Conservation (phyloP, 2,797 vertebrate genomes). For the Hoplostethus atlanticus region DNA sequence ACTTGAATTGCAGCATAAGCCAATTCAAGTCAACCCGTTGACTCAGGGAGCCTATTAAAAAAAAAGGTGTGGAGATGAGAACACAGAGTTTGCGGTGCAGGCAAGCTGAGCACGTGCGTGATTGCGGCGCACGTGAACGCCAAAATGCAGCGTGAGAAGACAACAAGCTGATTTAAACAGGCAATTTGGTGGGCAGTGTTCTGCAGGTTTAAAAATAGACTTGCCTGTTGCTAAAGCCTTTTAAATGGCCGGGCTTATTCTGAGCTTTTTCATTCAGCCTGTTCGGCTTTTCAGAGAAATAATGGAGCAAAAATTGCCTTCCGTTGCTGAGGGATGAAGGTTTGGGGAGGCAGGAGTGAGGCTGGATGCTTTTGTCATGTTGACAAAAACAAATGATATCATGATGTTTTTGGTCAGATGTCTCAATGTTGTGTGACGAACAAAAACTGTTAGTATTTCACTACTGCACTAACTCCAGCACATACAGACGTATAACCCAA, state of each 20-base stretch:
- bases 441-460: neutral
- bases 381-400: slow-evolving; percentile 49
- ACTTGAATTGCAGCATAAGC: neutral
- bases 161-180: slow-evolving; percentile 52
- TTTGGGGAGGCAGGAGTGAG: slow-evolving; percentile 55
- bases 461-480: neutral
- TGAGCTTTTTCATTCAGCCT: slow-evolving; percentile 61
- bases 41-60: no score
- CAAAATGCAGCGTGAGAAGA: slow-evolving; percentile 16
- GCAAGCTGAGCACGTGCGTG: slow-evolving; percentile 8
- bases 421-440: neutral
- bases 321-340: slow-evolving; percentile 54
- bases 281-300: slow-evolving; percentile 63
- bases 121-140: slow-evolving; percentile 21
- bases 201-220: slow-evolving; percentile 68
- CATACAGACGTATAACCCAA: neutral
- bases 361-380: slow-evolving; percentile 25
- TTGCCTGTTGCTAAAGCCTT: slow-evolving; percentile 50
- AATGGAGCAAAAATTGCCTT: slow-evolving; percentile 70
- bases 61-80: no score
- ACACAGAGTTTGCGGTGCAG: neutral
- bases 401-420: slow-evolving; percentile 43
- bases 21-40: neutral
- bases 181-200: slow-evolving; percentile 54
- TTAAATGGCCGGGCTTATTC: slow-evolving; percentile 68